phyloP scores from a whole-genome alignment of 2,113 vertebrate species.

The Peromyscus leucopus region DNA sequence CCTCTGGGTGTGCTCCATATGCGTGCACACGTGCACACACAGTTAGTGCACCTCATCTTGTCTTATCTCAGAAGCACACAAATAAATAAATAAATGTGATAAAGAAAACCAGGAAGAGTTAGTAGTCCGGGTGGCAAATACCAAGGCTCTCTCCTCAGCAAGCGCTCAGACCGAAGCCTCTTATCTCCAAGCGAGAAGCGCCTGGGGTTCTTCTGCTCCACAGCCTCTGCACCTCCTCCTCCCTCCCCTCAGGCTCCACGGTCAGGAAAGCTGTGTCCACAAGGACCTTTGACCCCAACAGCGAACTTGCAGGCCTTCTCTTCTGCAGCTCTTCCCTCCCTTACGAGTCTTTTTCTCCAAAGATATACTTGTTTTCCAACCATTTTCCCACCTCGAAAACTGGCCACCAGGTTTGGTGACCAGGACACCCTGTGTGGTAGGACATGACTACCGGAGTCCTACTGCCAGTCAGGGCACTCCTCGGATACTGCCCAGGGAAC shows the following conservation, averaged over 20 bases:
- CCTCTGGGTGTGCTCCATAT: background rate
- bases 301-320: background rate
- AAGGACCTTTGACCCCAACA: conserved; percentile 58
- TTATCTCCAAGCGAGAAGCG: conserved; percentile 57
- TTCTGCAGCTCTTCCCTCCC: background rate
- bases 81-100: background rate
- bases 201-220: conserved; percentile 14
- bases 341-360: background rate
- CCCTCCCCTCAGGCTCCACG: conserved; percentile 33
- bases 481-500: background rate
- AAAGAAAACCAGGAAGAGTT: too few species aligned
- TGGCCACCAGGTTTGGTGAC: background rate
- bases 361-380: background rate
- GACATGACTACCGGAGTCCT: background rate
- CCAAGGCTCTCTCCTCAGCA: background rate
- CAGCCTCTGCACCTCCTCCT: background rate
- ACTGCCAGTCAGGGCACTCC: background rate
- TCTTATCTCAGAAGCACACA: background rate
- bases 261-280: background rate
- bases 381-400: background rate
- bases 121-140: conserved; percentile 17
- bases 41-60: background rate
- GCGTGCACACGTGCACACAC: background rate
- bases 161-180: background rate
- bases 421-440: background rate